phyloP scores from a whole-genome alignment of 2,113 vertebrate genomes.

The Pangasianodon hypophthalmus region DNA sequence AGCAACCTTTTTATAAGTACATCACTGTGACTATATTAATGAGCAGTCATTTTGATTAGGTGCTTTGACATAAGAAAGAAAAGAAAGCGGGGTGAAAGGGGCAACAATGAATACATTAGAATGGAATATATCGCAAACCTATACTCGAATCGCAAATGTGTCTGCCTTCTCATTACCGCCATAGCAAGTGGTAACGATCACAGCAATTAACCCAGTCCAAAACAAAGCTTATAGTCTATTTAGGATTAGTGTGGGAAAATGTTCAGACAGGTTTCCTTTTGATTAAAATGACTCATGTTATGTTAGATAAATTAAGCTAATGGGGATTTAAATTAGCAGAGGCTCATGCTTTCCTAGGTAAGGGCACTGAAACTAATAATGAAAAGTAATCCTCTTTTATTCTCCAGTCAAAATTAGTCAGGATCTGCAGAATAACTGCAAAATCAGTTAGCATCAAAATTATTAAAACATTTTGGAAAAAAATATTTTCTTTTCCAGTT shows the following conservation, averaged over 20 bases:
- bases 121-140: conserved; percentile 25
- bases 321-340: background rate
- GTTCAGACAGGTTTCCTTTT: background rate
- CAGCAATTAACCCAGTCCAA: background rate
- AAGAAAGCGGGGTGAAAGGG: conserved; percentile 15
- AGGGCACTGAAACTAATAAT: background rate
- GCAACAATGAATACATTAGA: conserved; percentile 47
- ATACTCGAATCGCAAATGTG: conserved; percentile 33
- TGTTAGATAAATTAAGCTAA: background rate
- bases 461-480: background rate
- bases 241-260: background rate
- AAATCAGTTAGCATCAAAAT: background rate
- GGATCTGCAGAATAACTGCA: background rate
- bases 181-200: background rate
- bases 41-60: conserved; percentile 51
- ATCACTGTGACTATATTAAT: conserved; percentile 55
- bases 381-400: background rate
- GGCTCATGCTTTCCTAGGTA: background rate
- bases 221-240: background rate
- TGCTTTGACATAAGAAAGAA: conserved; percentile 22
- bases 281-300: conserved; percentile 12
- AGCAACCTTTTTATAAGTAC: conserved; percentile 58
- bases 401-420: background rate
- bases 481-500: background rate
- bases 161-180: background rate